These are phyloP conservation scores for Anastatus disparis DNA, from an alignment of 1,140 invertebrate species.

Conservation along the genomic window DNA sequence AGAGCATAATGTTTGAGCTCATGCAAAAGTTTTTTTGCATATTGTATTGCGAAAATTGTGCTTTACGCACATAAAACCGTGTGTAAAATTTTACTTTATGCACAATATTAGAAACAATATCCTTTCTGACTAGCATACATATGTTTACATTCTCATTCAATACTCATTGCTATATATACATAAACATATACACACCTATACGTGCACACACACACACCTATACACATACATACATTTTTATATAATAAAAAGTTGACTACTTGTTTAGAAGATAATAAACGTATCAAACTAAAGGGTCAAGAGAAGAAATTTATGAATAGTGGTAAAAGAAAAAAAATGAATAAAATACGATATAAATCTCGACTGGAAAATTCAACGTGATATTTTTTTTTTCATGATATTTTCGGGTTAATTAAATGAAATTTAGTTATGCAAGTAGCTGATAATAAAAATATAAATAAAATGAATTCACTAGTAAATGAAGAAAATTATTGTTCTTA, in stretches of 20 bases:
- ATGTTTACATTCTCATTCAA: no score
- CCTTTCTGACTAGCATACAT: no score
- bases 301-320: neutral
- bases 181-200: neutral
- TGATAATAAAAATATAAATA: no score
- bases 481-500: no score
- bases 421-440: conserved; percentile 14
- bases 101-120: no score
- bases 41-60: no score
- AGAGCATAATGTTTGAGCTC: no score
- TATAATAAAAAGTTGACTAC: neutral
- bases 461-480: no score
- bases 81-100: no score
- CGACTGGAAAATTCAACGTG: conserved; percentile 29
- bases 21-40: no score
- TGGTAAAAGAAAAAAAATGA: neutral
- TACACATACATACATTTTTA: neutral
- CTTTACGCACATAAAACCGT: no score
- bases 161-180: no score
- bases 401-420: conserved; percentile 28
- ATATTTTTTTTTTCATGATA: conserved; percentile 39
- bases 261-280: neutral
- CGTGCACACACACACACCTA: neutral
- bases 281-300: neutral
- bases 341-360: conserved; percentile 7